phyloP scores from a whole-genome alignment of 2,797 vertebrate species.

The Podargus strigoides region DNA sequence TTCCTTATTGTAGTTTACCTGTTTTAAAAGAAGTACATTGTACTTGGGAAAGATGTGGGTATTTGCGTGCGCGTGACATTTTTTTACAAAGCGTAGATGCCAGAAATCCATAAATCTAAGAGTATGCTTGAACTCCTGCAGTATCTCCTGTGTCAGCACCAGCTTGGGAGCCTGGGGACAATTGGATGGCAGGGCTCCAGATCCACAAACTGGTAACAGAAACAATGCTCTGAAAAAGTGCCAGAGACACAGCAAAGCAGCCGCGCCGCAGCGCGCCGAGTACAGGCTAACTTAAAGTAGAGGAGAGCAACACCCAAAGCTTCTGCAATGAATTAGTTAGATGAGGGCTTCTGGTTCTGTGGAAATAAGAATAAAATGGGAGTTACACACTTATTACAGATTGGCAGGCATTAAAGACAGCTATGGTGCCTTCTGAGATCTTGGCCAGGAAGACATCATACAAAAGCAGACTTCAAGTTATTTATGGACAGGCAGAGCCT shows the following conservation, averaged over 20 bases:
- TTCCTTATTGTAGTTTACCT: background rate
- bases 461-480: conserved; percentile 4
- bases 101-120: background rate
- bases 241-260: background rate
- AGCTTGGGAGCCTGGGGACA: background rate
- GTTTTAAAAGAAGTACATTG: background rate
- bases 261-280: fast-evolving
- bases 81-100: background rate
- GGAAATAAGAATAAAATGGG: background rate
- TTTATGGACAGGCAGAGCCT: conserved; percentile 11
- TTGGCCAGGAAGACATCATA: background rate
- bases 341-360: background rate
- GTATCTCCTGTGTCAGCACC: background rate
- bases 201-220: background rate
- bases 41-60: background rate
- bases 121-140: background rate
- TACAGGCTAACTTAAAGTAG: background rate
- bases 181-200: background rate
- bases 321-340: background rate
- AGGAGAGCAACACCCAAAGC: background rate
- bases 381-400: background rate
- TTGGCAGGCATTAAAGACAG: background rate
- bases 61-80: background rate
- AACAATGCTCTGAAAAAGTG: background rate
- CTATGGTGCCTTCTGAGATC: background rate